Conservation (phyloP, 2,797 vertebrate genomes). For the Australoheros facetus region DNA sequence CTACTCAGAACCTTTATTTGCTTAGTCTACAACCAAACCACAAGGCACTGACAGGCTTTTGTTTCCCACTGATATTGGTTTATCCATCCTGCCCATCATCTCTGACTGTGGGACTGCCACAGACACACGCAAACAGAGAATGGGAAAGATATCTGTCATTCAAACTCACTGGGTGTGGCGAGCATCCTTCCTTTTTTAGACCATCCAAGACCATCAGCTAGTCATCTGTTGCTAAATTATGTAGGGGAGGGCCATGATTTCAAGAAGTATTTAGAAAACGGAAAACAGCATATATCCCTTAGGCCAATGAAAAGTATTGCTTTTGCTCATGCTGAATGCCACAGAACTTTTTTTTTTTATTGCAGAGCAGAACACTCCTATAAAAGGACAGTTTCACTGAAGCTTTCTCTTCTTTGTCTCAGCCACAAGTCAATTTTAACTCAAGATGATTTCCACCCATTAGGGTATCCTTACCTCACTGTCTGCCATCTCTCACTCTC, state of each 20-base stretch:
- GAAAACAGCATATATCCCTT: not conserved
- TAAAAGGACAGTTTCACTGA: not conserved
- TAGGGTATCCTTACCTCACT: conserved; percentile 49
- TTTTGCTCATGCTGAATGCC: not conserved
- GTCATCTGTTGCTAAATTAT: conserved; percentile 5
- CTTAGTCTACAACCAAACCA: conserved; percentile 46
- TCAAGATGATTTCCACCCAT: conserved; percentile 75
- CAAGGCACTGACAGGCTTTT: not conserved
- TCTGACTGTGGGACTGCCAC: not conserved
- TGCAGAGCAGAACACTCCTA: not conserved
- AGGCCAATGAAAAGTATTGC: not conserved
- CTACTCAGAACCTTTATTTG: not conserved
- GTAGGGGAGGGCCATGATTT: not conserved
- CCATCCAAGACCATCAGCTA: not conserved
- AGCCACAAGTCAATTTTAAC: conserved; percentile 53
- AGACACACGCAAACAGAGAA: conserved; percentile 12
- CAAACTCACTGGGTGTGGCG: conserved; percentile 42
- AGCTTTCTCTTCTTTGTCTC: not conserved
- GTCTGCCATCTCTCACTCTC: conserved; percentile 8
- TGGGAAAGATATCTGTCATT: conserved; percentile 43
- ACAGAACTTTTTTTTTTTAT: not conserved
- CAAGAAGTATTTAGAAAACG: not conserved
- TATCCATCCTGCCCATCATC: conserved; percentile 43
- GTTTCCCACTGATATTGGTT: conserved; percentile 39
- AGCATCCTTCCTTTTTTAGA: not conserved